Base-by-base conservation (phyloP, 2,797 vertebrate genomes). In the Danio kyathit region DNA sequence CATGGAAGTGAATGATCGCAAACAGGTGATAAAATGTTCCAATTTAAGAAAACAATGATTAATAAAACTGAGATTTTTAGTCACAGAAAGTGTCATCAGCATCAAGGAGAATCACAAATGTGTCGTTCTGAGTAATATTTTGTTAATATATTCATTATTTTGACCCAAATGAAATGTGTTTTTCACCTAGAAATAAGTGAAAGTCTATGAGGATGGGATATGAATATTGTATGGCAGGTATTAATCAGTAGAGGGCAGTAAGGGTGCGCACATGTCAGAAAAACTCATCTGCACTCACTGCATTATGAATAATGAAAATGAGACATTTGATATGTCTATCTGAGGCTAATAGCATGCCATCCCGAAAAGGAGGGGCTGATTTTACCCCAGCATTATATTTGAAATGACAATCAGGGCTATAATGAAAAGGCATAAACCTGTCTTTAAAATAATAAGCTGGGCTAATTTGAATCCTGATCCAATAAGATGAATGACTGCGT, bases 171-270 rank as follows among this genome's bases (percentile, higher is more conserved):
- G 1, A 29, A 29, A 1, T 66, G 9, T 13, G 13, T 73, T 12
- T 29, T 54, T 11, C 29, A 5, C 6, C 29, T 11, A 65, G 19
- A 72, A 21, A 19, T 19, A 66, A 44, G 13, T 64, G 46, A 56
- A 69, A 41, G 60, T 71, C 40, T 59, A 76, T 65, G 40, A 64
- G 13, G 46, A 46, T 41, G 51, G n/a, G 43, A 7, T 43, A 87
- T 86, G 67, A 79, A 87, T 83, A 83, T 81, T 85, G 43, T 29
- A 82, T 81, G 80, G 11, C 78, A 44, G 66, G 13, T 67, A 80
- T 81, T 80, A 85, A 85, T 89, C 88, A 86, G 77, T 65, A 86
- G 82, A 88, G 82, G 86, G 79, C 83, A 85, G 75, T 84, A 76
- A 74, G 71, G 74, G 60, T 67, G 71, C 76, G 77, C 8, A 11